Evolutionary conservation across 92 coral and sea anemone species (phyloP), one percentile per base, ranked within the genome.

Genomic region (Diadumene lineata): DNA sequence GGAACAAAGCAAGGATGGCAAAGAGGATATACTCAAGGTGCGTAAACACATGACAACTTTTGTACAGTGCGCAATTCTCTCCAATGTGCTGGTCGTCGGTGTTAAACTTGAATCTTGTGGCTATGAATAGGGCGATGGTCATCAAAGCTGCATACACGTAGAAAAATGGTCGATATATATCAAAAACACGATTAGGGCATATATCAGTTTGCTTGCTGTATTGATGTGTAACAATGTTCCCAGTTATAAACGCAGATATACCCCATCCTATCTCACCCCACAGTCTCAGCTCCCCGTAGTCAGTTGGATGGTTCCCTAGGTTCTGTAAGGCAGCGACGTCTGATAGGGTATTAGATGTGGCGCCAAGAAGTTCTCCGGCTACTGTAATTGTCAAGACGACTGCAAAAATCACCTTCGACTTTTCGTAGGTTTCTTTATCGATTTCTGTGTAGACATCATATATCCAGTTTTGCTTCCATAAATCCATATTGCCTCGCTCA

Each of bases 251-350:
- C 10, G 98, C 96, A 73, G 84, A 81, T 0, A 91, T 34, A 0
- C 97, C 97, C 93, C 89, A 94, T 1, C 98, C 98, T 9, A 94
- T 79, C 34, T 88, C 88, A 2, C 94, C 94, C 97, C 97, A 94
- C 30, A 88, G 68, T 46, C 94, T 77, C 79, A 86, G 98, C 31
- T 83, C 87, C 21, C 98, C 98, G 63, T 94, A 94, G 38, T 75
- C 92, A 23, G 85, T 81, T 0, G 97, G 98, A 28, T 83, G 79
- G 48, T 91, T 91, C 22, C 80, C 97, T 21, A 94, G 84, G 67
- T 85, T 92, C 69, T 94, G 98, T 71, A 94, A 76, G 0, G 94
- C 81, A 0, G 98, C 98, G 1, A 92, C 89, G 34, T 94, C 98
- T 10, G 98, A 92, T 3, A 94, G 79, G 19, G 93, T 94, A 51